phyloP scores from a whole-genome alignment of 2,888 invertebrate species.

The Agriotes lineatus region DNA sequence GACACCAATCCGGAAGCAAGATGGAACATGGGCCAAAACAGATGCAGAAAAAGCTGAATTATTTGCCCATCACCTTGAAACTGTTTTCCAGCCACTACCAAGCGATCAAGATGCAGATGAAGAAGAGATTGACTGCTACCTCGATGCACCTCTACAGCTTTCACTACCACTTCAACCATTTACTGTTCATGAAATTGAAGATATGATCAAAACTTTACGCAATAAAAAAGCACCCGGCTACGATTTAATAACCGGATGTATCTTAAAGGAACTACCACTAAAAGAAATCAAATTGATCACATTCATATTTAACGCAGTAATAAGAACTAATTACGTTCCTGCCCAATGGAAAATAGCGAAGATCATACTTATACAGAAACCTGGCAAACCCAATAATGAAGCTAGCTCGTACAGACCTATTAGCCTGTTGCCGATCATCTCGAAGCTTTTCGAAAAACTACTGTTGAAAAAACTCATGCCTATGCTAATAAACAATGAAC shows the following conservation, averaged over 20 bases:
- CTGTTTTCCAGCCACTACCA: neutral
- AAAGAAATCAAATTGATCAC: neutral
- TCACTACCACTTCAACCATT: neutral
- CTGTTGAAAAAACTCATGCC: no score
- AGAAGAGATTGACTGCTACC: neutral
- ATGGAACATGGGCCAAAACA: conserved; percentile 3
- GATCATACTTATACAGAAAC: no score
- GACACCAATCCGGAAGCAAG: neutral
- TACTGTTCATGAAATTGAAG: neutral
- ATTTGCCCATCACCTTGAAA: conserved; percentile 7
- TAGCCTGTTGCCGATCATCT: no score
- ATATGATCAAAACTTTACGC: neutral
- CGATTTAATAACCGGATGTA: neutral
- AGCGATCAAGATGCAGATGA: neutral
- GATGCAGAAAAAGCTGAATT: neutral
- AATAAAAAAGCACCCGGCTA: neutral
- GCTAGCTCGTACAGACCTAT: no score
- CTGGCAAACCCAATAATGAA: no score
- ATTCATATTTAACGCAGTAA: no score
- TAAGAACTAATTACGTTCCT: no score
- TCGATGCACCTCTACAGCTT: neutral
- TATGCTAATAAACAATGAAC: no score
- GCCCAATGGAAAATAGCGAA: no score
- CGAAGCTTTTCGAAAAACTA: no score
- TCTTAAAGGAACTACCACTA: neutral